A percentile compares a stretch with the other conserved stretches of the same genome.
Evolutionary conservation across 2,888 invertebrate genomes (phyloP).

Genomic region (Parnassius apollo): DNA sequence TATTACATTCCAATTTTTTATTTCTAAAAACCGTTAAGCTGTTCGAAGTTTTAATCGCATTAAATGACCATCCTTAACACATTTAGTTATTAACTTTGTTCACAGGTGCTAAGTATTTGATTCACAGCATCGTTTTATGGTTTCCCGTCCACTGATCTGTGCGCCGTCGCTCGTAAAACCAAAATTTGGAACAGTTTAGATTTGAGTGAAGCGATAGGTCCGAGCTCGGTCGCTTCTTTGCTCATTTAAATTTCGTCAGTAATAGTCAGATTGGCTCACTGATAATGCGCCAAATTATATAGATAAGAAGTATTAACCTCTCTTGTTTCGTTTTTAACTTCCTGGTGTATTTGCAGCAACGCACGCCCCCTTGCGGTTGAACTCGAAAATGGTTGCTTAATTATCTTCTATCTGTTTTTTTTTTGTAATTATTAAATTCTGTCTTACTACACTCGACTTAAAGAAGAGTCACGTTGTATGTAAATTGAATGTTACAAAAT

Average conservation of each 20-base stretch:
- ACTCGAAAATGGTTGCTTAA: slow-evolving; percentile 16
- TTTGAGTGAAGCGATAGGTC: slow-evolving; percentile 22
- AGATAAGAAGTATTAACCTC: slow-evolving; percentile 28
- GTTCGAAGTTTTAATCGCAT: neutral
- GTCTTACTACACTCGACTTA: neutral
- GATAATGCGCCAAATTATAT: slow-evolving; percentile 30
- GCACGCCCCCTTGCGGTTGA: slow-evolving; percentile 12
- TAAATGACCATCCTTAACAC: neutral
- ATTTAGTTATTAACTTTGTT: slow-evolving; percentile 9
- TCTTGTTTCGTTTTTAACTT: slow-evolving; percentile 17
- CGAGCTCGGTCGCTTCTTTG: slow-evolving; percentile 7
- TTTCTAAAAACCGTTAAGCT: too few species aligned
- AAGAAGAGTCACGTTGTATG: too few species aligned
- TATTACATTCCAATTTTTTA: too few species aligned
- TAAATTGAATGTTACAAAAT: too few species aligned
- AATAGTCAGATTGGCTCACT: slow-evolving; percentile 28
- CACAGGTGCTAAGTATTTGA: slow-evolving; percentile 21
- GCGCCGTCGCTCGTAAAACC: slow-evolving; percentile 9
- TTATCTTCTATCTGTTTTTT: neutral
- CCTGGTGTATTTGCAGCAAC: slow-evolving; percentile 2
- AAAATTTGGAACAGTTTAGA: slow-evolving; percentile 28
- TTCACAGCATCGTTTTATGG: slow-evolving; percentile 12
- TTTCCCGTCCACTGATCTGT: slow-evolving; percentile 16
- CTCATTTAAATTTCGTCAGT: slow-evolving; percentile 23
- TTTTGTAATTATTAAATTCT: neutral